phyloP scores from a whole-genome alignment of 1,140 invertebrate genomes.

The Drosophila eugracilis region DNA sequence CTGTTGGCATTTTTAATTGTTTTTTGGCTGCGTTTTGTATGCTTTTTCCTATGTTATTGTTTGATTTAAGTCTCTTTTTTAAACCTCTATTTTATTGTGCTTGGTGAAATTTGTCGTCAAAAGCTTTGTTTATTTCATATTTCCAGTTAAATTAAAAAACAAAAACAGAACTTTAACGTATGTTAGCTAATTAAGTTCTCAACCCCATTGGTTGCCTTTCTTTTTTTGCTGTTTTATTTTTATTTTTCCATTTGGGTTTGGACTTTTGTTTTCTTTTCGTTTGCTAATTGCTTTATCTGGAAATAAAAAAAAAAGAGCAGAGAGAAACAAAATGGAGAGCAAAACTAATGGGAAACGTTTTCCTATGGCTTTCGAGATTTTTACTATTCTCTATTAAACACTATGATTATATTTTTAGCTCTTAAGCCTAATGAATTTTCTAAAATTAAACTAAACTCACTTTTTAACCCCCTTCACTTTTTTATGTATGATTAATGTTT shows the following conservation, averaged over 20 bases:
- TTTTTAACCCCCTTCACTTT: conserved; percentile 1
- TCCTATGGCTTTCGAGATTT: conserved; percentile 1
- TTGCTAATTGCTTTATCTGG: conserved; percentile 58
- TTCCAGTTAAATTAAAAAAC: conserved; percentile 40
- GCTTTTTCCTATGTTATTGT: conserved; percentile 15
- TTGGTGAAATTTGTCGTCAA: conserved; percentile 58
- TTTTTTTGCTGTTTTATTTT: conserved; percentile 31
- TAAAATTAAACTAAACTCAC: background rate
- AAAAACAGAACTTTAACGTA: conserved; percentile 1
- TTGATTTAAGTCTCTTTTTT: conserved; percentile 31
- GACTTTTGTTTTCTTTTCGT: conserved; percentile 66
- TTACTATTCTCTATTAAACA: background rate
- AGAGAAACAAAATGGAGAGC: conserved; percentile 64
- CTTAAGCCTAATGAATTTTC: background rate
- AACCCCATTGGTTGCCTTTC: conserved; percentile 51
- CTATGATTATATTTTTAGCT: background rate
- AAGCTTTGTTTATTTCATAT: conserved; percentile 29
- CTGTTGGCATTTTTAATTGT: conserved; percentile 79
- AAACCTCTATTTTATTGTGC: conserved; percentile 7
- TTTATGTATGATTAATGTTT: background rate
- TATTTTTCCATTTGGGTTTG: conserved; percentile 27
- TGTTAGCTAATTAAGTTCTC: conserved; percentile 58
- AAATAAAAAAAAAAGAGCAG: conserved; percentile 23
- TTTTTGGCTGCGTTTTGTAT: conserved; percentile 58
- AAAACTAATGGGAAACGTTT: conserved; percentile 67